These are phyloP conservation scores for Eubucco bourcierii DNA, from an alignment of 2,113 vertebrate genomes.

Conservation along the genomic window DNA sequence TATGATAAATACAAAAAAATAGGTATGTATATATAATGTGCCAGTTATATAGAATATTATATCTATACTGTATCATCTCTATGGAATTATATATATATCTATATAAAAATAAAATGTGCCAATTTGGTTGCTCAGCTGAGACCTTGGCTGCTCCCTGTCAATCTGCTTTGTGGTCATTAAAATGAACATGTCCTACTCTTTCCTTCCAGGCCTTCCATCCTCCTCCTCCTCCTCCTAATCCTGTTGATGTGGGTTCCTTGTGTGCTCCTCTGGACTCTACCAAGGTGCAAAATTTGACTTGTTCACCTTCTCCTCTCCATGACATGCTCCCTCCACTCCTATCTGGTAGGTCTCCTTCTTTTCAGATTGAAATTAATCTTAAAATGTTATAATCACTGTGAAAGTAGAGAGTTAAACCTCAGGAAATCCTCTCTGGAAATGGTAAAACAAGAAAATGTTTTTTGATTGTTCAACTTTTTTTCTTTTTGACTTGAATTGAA, in stretches of 20 bases:
- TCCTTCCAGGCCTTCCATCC: neutral
- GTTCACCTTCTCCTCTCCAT: accelerated
- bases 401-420: neutral
- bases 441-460: neutral
- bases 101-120: neutral
- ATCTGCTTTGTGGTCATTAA: neutral
- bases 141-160: neutral
- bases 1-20: too few relatives aligned
- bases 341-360: neutral
- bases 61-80: too few relatives aligned
- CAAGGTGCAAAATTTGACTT: neutral
- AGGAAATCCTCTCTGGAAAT: neutral
- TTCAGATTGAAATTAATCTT: neutral
- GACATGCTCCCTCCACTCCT: neutral
- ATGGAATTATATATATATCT: too few relatives aligned
- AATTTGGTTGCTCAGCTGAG: neutral
- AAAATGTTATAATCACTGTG: neutral
- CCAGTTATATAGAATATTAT: too few relatives aligned
- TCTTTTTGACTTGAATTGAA: neutral
- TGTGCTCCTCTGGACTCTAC: neutral
- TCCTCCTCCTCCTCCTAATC: neutral
- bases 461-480: neutral
- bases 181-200: neutral
- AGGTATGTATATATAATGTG: too few relatives aligned
- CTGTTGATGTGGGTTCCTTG: neutral